Percentiles rank a stretch among this genome's conserved stretches.
phyloP scores from a whole-genome alignment of 2,888 invertebrate genomes.

The Ichneumon xanthorius region DNA sequence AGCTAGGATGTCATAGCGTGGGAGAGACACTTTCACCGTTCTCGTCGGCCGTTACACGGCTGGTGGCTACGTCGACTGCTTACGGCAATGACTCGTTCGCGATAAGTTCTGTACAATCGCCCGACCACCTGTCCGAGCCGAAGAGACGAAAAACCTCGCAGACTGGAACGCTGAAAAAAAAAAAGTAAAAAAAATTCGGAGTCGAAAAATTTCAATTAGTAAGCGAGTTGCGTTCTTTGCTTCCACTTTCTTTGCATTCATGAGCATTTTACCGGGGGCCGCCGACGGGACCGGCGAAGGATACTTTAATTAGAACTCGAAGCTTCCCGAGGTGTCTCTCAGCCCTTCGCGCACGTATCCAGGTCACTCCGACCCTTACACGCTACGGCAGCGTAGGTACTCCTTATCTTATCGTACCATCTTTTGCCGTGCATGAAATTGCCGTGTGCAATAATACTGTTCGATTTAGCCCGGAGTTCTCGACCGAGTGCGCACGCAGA shows the following conservation, averaged over 20 bases:
- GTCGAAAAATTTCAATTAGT: not conserved
- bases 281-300: constrained; percentile 17
- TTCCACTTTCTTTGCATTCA: constrained; percentile 23
- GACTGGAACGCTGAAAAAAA: not conserved
- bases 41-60: constrained; percentile 64
- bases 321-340: constrained; percentile 48
- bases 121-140: not conserved
- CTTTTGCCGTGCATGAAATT: constrained; percentile 37
- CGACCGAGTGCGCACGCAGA: not conserved
- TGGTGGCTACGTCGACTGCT: constrained; percentile 29
- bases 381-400: not conserved
- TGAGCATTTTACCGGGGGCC: constrained; percentile 48
- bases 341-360: constrained; percentile 59
- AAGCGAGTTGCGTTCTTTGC: not conserved
- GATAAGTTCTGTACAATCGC: constrained; percentile 20
- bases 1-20: constrained; percentile 82
- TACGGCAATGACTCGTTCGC: constrained; percentile 38
- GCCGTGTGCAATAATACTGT: constrained; percentile 1
- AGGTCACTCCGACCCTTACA: constrained; percentile 50
- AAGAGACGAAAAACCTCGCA: not conserved
- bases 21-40: constrained; percentile 83
- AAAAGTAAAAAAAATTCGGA: constrained; percentile 4
- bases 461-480: not conserved
- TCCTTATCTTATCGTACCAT: constrained; percentile 42
- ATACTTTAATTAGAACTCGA: constrained; percentile 63